Conservation (phyloP, 2,888 invertebrate species). For the Lochmaea crataegi region DNA sequence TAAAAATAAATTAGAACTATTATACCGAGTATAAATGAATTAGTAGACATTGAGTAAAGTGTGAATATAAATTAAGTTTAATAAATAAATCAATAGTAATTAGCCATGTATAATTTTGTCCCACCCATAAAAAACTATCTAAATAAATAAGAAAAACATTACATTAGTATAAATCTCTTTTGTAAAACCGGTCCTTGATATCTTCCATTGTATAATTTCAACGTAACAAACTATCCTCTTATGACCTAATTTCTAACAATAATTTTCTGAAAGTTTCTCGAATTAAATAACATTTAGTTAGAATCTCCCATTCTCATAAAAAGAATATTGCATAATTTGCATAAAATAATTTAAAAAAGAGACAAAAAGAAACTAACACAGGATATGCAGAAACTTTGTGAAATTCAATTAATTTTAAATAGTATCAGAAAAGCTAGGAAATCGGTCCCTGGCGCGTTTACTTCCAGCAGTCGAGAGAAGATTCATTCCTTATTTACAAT, state of each 20-base stretch:
- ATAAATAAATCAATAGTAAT: too few relatives aligned
- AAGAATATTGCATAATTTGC: background rate
- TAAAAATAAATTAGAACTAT: too few relatives aligned
- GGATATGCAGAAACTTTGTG: constrained; percentile 16
- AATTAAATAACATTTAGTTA: background rate
- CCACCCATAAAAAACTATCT: too few relatives aligned
- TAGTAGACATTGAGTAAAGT: too few relatives aligned
- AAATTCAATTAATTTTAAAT: constrained; percentile 22
- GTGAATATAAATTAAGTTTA: too few relatives aligned
- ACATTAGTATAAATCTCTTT: too few relatives aligned
- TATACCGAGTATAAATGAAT: too few relatives aligned
- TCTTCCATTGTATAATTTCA: too few relatives aligned
- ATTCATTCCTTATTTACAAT: constrained; percentile 11
- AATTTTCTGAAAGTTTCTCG: background rate
- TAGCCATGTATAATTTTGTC: too few relatives aligned
- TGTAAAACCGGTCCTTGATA: too few relatives aligned
- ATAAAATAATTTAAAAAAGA: constrained; percentile 13
- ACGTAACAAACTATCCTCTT: too few relatives aligned
- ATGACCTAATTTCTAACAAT: background rate
- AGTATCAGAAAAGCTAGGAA: constrained; percentile 1
- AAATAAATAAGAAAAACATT: too few relatives aligned
- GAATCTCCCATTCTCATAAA: background rate
- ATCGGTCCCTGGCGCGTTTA: constrained; percentile 9
- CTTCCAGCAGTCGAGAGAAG: background rate
- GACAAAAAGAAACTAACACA: constrained; percentile 2